A percentile compares a stretch with the other conserved stretches of the same genome.
These are phyloP conservation scores for Heteromyza rotundicornis DNA, from an alignment of 2,888 invertebrate genomes.

Conservation along the genomic window DNA sequence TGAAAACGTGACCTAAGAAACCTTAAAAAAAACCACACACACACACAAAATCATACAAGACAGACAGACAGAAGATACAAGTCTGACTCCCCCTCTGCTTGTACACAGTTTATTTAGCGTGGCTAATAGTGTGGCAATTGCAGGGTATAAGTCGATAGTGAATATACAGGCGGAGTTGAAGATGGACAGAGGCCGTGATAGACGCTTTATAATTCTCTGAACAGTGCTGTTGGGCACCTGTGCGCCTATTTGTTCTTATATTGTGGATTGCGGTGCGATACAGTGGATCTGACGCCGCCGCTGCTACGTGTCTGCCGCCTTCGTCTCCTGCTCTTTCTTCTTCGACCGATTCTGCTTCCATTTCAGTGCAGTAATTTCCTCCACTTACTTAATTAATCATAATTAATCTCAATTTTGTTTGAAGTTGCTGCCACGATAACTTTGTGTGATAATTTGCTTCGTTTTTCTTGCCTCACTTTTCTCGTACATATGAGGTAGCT, in stretches of 20 bases:
- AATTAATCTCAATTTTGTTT: conserved; percentile 53
- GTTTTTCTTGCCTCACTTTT: too few relatives aligned
- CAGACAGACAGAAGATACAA: background rate
- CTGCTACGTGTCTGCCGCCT: too few relatives aligned
- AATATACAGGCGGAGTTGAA: background rate
- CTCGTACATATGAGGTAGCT: too few relatives aligned
- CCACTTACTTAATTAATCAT: conserved; percentile 54
- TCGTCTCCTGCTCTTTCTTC: too few relatives aligned
- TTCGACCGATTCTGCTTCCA: conserved; percentile 42
- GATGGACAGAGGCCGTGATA: background rate
- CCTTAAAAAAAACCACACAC: too few relatives aligned
- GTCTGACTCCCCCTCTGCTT: background rate
- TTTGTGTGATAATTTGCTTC: conserved; percentile 4
- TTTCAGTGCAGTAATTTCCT: conserved; percentile 47
- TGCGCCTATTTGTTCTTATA: background rate
- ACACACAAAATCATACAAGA: background rate
- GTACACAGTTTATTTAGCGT: background rate
- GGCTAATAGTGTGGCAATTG: conserved; percentile 4
- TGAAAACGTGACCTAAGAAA: conserved; percentile 35
- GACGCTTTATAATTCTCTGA: background rate
- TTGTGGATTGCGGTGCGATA: too few relatives aligned
- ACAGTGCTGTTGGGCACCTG: background rate
- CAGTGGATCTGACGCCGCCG: too few relatives aligned
- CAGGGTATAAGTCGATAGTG: background rate
- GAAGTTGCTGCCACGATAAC: background rate